A percentile compares a stretch with the other conserved stretches of the same genome.
phyloP scores from a whole-genome alignment of 2,797 vertebrate genomes.

The Moxostoma hubbsi region DNA sequence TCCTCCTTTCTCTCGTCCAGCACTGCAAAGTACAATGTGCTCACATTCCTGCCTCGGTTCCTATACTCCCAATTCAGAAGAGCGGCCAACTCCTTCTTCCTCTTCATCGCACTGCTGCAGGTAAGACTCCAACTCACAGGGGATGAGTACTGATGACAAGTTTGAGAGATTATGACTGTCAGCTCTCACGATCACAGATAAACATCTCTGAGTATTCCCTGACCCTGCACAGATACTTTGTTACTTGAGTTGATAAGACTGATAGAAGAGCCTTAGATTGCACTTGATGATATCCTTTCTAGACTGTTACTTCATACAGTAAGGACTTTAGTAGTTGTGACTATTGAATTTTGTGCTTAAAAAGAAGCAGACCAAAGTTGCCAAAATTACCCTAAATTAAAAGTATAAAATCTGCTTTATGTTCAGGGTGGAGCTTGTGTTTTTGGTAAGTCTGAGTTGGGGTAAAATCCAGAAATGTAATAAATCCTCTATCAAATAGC shows the following conservation, averaged over 20 bases:
- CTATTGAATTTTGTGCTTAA: background rate
- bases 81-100: constrained; percentile 98
- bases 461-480: too few species aligned
- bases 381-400: background rate
- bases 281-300: too few species aligned
- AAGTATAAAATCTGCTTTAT: background rate
- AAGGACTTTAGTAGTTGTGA: too few species aligned
- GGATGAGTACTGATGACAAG: background rate
- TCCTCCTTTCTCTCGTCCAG: constrained; percentile 71
- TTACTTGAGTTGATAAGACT: background rate
- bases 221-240: constrained; percentile 35
- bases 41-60: constrained; percentile 98
- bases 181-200: constrained; percentile 22
- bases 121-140: constrained; percentile 75
- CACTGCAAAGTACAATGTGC: constrained; percentile 97
- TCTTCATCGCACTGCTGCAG: constrained; percentile 98
- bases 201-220: constrained; percentile 36
- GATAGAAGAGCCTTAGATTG: background rate
- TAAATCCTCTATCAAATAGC: too few species aligned
- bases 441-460: background rate
- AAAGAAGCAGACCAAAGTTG: background rate
- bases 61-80: constrained; percentile 99
- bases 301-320: too few species aligned
- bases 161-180: constrained; percentile 34
- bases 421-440: background rate